Base-by-base conservation (phyloP, 2,888 invertebrate species). In the Branchipolynoe longqiensis region DNA sequence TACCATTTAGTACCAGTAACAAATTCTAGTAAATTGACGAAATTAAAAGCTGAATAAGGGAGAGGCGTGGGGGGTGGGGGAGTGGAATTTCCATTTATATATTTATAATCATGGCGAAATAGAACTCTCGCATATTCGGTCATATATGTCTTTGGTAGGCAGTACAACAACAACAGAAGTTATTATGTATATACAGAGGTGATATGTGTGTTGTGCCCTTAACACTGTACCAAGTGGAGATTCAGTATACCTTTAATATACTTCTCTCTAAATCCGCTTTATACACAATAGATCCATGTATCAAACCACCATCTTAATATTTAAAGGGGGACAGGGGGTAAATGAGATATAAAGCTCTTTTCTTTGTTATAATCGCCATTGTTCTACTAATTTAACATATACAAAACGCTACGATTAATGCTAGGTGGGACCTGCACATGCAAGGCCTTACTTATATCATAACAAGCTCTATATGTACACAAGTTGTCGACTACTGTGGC, bases 21-120 rank as follows among this genome's bases (percentile, higher is more conserved):
- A 69, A 69, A 31, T 18, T 69, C 0, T 31, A 69, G 1, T 38
- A n/a, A n/a, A n/a, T n/a, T n/a, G n/a, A n/a, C n/a, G n/a, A 69
- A 69, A 69, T n/a, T 69, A 33, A 38, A 69, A 38, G 33, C 36
- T 69, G 38, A 36, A 69, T n/a, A 56, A 56, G 31, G n/a, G n/a
- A n/a, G n/a, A n/a, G n/a, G n/a, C n/a, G n/a, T n/a, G n/a, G n/a
- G n/a, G n/a, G n/a, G n/a, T n/a, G n/a, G n/a, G n/a, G n/a, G n/a
- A n/a, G 22, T 69, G 69, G 69, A 69, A 69, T 69, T 69, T 69
- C n/a, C 69, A 69, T 69, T 36, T 69, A 18, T n/a, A n/a, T n/a
- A n/a, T n/a, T n/a, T n/a, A n/a, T n/a, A n/a, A n/a, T n/a, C 69
- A 69, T 36, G 3, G 38, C 18, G 38, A 69, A 69, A 69, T 69